Conservation (phyloP, 2,888 invertebrate species). For the Perizoma affinitatum region DNA sequence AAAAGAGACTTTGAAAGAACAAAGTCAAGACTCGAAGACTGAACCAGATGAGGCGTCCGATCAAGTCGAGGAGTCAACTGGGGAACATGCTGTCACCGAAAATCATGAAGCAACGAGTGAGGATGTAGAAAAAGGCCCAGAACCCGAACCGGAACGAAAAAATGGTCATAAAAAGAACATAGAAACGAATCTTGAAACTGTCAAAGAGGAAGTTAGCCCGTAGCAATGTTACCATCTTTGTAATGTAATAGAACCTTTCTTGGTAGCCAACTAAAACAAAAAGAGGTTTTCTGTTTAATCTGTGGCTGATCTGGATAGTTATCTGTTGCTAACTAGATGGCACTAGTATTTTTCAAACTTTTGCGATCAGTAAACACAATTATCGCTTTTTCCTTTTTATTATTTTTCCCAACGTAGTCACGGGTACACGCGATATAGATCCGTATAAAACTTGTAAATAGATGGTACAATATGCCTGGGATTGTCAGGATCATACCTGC, state of each 20-base stretch:
- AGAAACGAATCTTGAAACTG: constrained; percentile 43
- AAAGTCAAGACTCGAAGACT: constrained; percentile 17
- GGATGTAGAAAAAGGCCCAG: constrained; percentile 11
- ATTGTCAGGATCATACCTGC: too few species aligned
- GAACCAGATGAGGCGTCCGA: constrained; percentile 8
- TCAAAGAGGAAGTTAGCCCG: constrained; percentile 36
- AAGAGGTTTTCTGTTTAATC: too few species aligned
- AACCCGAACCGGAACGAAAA: constrained; percentile 9
- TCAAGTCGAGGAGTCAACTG: constrained; percentile 12
- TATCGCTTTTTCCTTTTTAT: too few species aligned
- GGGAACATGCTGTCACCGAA: constrained; percentile 3
- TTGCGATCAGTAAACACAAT: too few species aligned
- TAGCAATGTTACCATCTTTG: background rate
- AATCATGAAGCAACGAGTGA: constrained; percentile 10
- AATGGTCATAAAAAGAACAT: constrained; percentile 10
- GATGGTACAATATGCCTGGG: too few species aligned
- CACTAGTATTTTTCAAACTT: too few species aligned
- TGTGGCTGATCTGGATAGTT: too few species aligned
- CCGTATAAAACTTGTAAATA: too few species aligned
- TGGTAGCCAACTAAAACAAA: too few species aligned
- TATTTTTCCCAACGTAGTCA: too few species aligned
- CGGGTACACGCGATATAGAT: too few species aligned
- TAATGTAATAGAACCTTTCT: background rate
- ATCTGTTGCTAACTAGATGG: too few species aligned
- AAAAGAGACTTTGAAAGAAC: constrained; percentile 25